Percentiles rank a stretch among this genome's conserved stretches.
Conservation (phyloP, 2,113 vertebrate genomes). For the Zosterops borbonicus region DNA sequence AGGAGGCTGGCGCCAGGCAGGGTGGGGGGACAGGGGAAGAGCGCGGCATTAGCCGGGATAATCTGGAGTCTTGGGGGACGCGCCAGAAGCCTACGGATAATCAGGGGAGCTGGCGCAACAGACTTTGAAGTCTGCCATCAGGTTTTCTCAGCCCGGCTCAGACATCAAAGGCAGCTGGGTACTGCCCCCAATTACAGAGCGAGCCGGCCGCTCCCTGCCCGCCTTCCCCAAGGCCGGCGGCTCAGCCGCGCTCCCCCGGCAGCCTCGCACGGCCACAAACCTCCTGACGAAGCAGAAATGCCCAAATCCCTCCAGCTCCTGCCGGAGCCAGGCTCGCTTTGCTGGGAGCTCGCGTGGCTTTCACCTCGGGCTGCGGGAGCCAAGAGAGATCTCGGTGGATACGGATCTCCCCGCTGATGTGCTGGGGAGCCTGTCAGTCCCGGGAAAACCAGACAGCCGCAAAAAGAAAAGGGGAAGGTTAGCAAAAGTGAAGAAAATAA, state of each 20-base stretch:
- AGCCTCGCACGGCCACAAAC: not conserved
- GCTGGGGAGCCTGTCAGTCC: not conserved
- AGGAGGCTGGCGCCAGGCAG: not conserved
- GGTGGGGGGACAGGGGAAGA: not conserved
- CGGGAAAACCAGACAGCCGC: not conserved
- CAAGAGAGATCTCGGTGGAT: fast-evolving
- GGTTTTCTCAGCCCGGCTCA: constrained; percentile 42
- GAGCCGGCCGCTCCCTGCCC: not conserved
- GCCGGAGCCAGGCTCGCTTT: not conserved
- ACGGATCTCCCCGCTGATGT: not conserved
- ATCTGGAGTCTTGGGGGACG: constrained; percentile 30
- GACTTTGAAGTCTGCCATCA: constrained; percentile 51
- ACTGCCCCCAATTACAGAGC: not conserved
- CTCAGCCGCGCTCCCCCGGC: not conserved
- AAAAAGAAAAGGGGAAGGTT: not conserved
- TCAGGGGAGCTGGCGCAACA: not conserved
- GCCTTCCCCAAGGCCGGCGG: not conserved
- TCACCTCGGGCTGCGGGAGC: not conserved
- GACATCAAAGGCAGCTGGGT: constrained; percentile 59
- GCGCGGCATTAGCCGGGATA: constrained; percentile 23
- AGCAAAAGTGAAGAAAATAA: not conserved
- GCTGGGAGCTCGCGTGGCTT: not conserved
- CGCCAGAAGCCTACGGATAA: constrained; percentile 23
- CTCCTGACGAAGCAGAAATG: not conserved
- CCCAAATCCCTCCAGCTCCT: not conserved